Evolutionary conservation across 2,888 invertebrate species (phyloP).

Genomic region (Cantharis nigra): DNA sequence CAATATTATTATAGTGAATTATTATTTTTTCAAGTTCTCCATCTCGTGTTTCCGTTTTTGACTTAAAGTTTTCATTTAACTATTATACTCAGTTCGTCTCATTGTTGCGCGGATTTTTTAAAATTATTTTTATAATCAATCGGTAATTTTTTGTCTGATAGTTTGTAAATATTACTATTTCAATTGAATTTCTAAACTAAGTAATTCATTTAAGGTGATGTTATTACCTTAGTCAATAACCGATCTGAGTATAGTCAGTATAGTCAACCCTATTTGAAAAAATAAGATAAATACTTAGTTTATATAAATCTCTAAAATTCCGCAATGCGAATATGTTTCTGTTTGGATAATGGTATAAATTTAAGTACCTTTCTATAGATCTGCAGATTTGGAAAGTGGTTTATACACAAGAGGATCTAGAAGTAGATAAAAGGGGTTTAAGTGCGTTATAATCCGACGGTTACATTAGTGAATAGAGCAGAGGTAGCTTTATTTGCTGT

Average conservation of each 20-base stretch:
- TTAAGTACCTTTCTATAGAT: conserved; percentile 36
- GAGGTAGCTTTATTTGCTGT: conserved; percentile 33
- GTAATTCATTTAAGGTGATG: too few species aligned
- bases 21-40: not conserved
- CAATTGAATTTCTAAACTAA: not conserved
- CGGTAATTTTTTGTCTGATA: too few species aligned
- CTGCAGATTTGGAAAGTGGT: conserved; percentile 39
- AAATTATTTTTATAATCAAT: not conserved
- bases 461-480: conserved; percentile 49
- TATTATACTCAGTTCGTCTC: not conserved
- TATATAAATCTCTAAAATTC: not conserved
- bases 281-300: not conserved
- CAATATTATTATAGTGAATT: not conserved
- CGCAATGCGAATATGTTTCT: conserved; percentile 1
- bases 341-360: conserved; percentile 22
- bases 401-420: conserved; percentile 49
- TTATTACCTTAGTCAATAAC: too few species aligned
- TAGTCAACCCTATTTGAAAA: not conserved
- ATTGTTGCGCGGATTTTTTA: not conserved
- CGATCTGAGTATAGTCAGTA: too few species aligned
- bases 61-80: too few species aligned
- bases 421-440: conserved; percentile 51
- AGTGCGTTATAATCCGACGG: conserved; percentile 54
- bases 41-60: not conserved
- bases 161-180: not conserved